Evolutionary conservation across 2,888 invertebrate genomes (phyloP), one percentile per base, ranked within the genome.

Genomic region (Tiphia femorata): DNA sequence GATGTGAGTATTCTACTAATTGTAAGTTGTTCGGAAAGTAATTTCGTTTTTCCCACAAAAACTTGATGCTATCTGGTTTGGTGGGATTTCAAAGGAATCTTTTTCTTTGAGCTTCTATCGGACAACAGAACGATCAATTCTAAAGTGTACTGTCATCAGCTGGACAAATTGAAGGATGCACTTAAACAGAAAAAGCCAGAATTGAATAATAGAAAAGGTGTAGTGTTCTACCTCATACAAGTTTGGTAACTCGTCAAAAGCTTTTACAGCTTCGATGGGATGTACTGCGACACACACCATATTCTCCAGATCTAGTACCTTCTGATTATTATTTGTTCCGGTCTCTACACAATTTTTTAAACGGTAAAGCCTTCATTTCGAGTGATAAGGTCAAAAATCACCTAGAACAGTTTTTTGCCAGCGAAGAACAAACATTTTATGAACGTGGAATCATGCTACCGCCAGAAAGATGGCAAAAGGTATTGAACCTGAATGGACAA

Each of bases 1-100:
- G 98, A 99, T 87, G 98, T 98, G 88, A 96, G 97, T 95, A 8
- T 33, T 5, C 27, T 7, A 21, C 5, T 6, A 1, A 37, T 1
- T n/a, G 3, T 37, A 42, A 40, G 10, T 27, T n/a, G 29, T 30
- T 49, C 7, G n/a, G 35, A 8, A 4, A n/a, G 14, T 35, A 35
- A 8, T n/a, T n/a, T n/a, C 8, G 12, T 35, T 35, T 5, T n/a
- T 35, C n/a, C 8, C 4, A 35, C 4, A 25, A 25, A 25, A 6
- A 25, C 25, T 25, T 25, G 5, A 25, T 25, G 25, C 8, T 8
- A 25, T 25, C n/a, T n/a, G n/a, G n/a, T n/a, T 35, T 3, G 16
- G 37, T 35, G 16, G 12, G n/a, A 35, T n/a, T 19, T 25, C 42
- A 42, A 21, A 35, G 53, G 43, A 42, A 51, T 50, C 55, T 56